phyloP scores from a whole-genome alignment of 2,113 vertebrate genomes.

The Malaclemys terrapin region DNA sequence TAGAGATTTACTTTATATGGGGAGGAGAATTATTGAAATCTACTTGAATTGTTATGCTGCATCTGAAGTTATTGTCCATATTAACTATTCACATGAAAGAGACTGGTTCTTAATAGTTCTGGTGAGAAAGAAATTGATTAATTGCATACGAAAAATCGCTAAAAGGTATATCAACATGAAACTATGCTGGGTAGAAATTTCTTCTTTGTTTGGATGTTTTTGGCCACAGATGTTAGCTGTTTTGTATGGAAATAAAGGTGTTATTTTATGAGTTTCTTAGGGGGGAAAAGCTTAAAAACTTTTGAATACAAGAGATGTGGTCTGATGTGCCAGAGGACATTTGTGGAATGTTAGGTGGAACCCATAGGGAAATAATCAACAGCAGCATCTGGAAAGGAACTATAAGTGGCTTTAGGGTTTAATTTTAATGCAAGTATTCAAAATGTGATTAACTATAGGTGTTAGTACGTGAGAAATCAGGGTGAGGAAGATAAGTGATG shows the following conservation, averaged over 20 bases:
- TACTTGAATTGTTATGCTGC: constrained; percentile 21
- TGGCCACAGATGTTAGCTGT: constrained; percentile 79
- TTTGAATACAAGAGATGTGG: constrained; percentile 66
- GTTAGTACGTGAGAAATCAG: constrained; percentile 73
- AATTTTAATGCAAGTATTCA: constrained; percentile 78
- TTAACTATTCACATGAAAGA: constrained; percentile 48
- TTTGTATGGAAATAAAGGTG: constrained; percentile 80
- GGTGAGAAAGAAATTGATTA: constrained; percentile 48
- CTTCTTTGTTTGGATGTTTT: constrained; percentile 66
- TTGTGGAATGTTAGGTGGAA: constrained; percentile 76
- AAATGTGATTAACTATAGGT: constrained; percentile 79
- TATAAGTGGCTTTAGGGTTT: constrained; percentile 72
- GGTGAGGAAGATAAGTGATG: constrained; percentile 59
- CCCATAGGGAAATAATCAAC: constrained; percentile 74
- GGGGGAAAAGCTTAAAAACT: constrained; percentile 75
- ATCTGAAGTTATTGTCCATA: constrained; percentile 41
- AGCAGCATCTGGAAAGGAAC: constrained; percentile 83
- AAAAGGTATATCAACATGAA: constrained; percentile 53
- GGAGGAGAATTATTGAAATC: constrained; percentile 29
- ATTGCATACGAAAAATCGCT: constrained; percentile 52
- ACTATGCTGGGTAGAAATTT: constrained; percentile 24
- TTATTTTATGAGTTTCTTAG: constrained; percentile 79
- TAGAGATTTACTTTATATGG: constrained; percentile 7
- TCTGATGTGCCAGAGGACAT: constrained; percentile 72
- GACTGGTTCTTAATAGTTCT: constrained; percentile 38